A percentile compares a stretch with the other conserved stretches of the same genome.
These are phyloP conservation scores for Chauna torquata DNA, from an alignment of 2,113 vertebrate genomes.

Conservation along the genomic window DNA sequence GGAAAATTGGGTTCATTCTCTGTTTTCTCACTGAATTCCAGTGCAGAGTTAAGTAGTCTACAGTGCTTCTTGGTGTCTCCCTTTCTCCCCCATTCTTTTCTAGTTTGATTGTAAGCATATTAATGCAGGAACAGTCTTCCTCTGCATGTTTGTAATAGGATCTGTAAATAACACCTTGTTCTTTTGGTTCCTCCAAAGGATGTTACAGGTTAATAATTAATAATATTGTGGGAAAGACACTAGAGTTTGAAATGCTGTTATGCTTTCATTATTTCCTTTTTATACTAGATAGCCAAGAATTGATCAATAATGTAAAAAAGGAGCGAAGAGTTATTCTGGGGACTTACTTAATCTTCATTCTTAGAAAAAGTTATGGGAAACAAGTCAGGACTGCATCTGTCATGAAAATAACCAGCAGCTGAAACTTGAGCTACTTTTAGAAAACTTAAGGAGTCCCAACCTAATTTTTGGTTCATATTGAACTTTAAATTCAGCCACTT, in stretches of 20 bases:
- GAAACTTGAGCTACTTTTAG: background rate
- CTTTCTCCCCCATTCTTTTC: background rate
- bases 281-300: background rate
- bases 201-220: background rate
- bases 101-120: background rate
- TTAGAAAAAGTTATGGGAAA: background rate
- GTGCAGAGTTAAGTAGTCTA: background rate
- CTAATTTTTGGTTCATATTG: background rate
- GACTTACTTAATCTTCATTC: background rate
- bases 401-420: background rate
- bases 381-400: background rate
- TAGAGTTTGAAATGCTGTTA: background rate
- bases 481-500: background rate
- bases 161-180: background rate
- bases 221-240: background rate
- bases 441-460: background rate
- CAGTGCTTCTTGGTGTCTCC: background rate
- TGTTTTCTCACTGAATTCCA: background rate
- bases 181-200: background rate
- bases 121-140: background rate
- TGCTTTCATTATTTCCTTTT: background rate
- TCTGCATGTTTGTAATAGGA: background rate
- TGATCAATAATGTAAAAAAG: background rate
- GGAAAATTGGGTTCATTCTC: background rate
- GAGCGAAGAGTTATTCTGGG: background rate